Base-by-base conservation (phyloP, 2,888 invertebrate genomes). In the Alloscopus bannaensis region DNA sequence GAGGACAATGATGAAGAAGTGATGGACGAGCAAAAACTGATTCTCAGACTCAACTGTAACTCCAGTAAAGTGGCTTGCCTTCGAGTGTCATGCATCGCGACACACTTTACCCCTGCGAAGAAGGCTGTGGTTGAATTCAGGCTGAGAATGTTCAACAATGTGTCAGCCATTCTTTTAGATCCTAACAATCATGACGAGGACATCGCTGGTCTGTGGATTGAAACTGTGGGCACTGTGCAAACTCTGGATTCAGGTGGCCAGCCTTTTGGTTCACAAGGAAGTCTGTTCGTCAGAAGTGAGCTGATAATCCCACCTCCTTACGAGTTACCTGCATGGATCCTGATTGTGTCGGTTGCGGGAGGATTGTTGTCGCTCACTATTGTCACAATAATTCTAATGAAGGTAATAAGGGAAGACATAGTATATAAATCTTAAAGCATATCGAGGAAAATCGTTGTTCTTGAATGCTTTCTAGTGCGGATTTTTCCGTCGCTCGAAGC, bases 321-420 rank as follows among this genome's bases (percentile, higher is more conserved):
- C 13, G 81, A 83, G n/a, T 20, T 83, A 22, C 73, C 78, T 26
- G 78, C 81, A 3, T 83, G 81, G 83, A 81, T 83, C 69, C 45
- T 83, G 24, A 76, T 83, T 28, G 62, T 79, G 2, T 60, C 83
- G 1, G 66, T 76, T 16, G 79, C 70, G 1, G 65, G 71, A 36
- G 83, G 83, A 26, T 42, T 83, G 1, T 29, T 81, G 20, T 24
- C 76, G 1, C 64, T 83, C 11, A 42, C 76, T 6, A 3, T 81
- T 2, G 20, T 81, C 6, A 68, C 71, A 16, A 24, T 83, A 6
- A 36, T 78, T 29, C 60, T 83, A 0, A 65, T 60, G 2, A 81
- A 68, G 72, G 81, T 81, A 68, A 29, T 8, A 26, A 22, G 4
- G 8, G 4, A 4, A 50, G 50, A 50, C 28, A 1, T 57, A 42